Evolutionary conservation across 2,888 invertebrate species (phyloP).

Genomic region (Drosophila colorata): DNA sequence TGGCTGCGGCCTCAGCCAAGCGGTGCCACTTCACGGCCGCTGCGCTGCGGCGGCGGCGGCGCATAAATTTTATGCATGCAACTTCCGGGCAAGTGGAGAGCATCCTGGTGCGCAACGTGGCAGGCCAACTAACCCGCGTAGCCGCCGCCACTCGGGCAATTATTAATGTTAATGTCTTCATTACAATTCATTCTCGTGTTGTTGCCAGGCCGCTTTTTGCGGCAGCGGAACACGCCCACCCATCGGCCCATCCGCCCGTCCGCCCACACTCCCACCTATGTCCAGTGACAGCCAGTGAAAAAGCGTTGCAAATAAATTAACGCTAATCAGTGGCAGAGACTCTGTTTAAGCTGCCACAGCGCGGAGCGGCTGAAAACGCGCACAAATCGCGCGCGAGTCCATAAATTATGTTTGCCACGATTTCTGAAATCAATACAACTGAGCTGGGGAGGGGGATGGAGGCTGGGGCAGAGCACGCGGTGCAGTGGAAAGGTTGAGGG

Average conservation of each 20-base stretch:
- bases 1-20: not conserved
- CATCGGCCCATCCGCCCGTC: no score
- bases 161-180: constrained; percentile 79
- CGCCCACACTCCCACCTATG: not conserved
- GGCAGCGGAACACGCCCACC: constrained; percentile 16
- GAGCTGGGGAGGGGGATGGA: not conserved
- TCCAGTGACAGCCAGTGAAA: constrained; percentile 16
- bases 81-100: constrained; percentile 21
- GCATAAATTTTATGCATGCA: constrained; percentile 45
- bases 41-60: constrained; percentile 3
- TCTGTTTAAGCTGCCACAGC: constrained; percentile 10
- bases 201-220: constrained; percentile 21
- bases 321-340: constrained; percentile 46
- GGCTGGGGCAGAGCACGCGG: not conserved
- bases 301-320: constrained; percentile 49
- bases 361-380: constrained; percentile 30
- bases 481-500: constrained; percentile 22
- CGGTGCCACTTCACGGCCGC: constrained; percentile 7
- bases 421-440: constrained; percentile 69
- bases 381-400: constrained; percentile 39
- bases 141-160: constrained; percentile 51
- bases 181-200: constrained; percentile 67
- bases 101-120: constrained; percentile 1
- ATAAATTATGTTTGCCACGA: constrained; percentile 66
- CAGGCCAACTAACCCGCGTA: not conserved